A percentile compares a stretch with the other conserved stretches of the same genome.
These are phyloP conservation scores for Idaea biselata DNA, from an alignment of 2,888 invertebrate genomes.

Conservation along the genomic window DNA sequence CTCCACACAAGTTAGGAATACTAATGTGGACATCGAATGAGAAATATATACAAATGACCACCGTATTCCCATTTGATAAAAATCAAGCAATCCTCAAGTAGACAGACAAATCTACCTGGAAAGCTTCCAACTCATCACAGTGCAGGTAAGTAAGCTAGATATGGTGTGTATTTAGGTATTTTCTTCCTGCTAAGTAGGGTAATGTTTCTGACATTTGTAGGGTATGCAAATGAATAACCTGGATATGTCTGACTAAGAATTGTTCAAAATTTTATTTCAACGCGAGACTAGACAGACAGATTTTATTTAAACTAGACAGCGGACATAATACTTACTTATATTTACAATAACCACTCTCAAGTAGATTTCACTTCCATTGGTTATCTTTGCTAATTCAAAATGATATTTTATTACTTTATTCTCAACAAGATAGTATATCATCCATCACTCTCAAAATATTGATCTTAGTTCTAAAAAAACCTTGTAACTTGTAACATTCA, in stretches of 20 bases:
- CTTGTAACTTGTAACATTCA: background rate
- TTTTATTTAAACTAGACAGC: no score
- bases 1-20: no score
- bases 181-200: background rate
- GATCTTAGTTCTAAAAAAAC: background rate
- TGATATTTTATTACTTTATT: background rate
- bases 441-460: background rate
- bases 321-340: no score
- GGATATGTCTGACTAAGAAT: background rate
- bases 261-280: no score
- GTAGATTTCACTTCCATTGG: background rate
- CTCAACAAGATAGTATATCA: no score
- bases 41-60: background rate
- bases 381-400: background rate
- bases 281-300: no score
- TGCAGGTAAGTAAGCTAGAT: background rate
- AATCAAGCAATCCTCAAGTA: background rate
- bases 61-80: background rate
- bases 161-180: background rate
- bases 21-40: background rate
- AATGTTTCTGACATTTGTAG: background rate
- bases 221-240: background rate
- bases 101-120: background rate
- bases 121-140: background rate
- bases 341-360: no score